A percentile compares a stretch with the other conserved stretches of the same genome.
phyloP scores from a whole-genome alignment of 1,140 invertebrate species.

The Megalonaias nervosa region DNA sequence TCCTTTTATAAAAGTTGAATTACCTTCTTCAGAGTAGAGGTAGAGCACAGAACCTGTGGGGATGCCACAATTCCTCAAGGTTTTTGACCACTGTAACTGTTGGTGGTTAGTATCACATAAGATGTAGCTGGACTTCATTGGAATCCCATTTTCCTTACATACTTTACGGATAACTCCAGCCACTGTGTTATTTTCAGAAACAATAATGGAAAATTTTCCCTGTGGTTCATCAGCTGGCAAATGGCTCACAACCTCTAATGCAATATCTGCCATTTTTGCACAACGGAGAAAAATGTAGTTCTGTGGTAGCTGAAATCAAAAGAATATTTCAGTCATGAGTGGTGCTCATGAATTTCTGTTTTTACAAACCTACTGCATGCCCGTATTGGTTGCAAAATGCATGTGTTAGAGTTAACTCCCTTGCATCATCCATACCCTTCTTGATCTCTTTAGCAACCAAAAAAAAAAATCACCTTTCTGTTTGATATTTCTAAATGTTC shows the following conservation, averaged over 20 bases:
- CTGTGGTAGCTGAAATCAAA: no score
- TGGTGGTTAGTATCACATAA: conserved; percentile 4
- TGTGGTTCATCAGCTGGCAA: conserved; percentile 11
- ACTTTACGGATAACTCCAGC: conserved; percentile 28
- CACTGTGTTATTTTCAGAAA: conserved; percentile 13
- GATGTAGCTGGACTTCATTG: conserved; percentile 17
- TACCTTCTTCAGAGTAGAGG: conserved; percentile 18
- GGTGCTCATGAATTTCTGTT: no score
- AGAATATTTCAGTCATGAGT: no score
- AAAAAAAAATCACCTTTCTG: no score
- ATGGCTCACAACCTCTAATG: conserved; percentile 14
- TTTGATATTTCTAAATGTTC: no score
- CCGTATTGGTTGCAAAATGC: no score
- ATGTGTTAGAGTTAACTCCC: no score
- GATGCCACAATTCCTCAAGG: conserved; percentile 18
- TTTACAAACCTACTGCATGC: no score
- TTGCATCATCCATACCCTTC: no score
- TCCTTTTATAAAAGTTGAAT: no score
- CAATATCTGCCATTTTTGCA: conserved; percentile 24
- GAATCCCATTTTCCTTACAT: conserved; percentile 26
- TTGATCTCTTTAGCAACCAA: no score
- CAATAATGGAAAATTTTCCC: conserved; percentile 5
- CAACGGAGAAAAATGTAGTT: no score
- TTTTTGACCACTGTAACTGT: conserved; percentile 31
- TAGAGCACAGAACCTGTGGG: conserved; percentile 18